Conservation (phyloP, 2,113 vertebrate genomes). For the Gopherus flavomarginatus region DNA sequence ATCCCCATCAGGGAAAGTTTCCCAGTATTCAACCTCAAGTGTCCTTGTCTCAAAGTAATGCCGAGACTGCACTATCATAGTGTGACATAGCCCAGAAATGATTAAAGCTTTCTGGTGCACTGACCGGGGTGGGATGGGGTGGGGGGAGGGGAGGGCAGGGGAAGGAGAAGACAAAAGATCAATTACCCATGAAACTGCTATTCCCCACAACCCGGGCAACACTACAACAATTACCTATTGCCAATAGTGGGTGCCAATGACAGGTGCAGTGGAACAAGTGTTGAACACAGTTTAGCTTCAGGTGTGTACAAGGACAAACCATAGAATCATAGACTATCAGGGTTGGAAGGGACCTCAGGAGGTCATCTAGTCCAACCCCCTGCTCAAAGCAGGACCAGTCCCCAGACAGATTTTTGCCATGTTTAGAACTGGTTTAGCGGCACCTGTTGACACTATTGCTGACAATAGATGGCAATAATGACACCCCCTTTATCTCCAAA, state of each 20-base stretch:
- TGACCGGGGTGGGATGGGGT: no score
- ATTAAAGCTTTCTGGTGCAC: background rate
- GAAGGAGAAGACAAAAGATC: background rate
- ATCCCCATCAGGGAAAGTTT: accelerated
- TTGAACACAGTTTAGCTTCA: background rate
- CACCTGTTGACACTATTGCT: background rate
- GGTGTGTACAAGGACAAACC: background rate
- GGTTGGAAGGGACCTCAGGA: no score
- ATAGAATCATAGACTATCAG: no score
- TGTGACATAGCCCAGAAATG: background rate
- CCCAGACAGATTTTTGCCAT: no score
- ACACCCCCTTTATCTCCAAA: background rate
- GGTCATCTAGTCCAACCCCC: no score
- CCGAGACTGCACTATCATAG: background rate
- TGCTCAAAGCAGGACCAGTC: no score
- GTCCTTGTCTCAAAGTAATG: accelerated
- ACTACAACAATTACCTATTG: background rate
- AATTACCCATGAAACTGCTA: background rate
- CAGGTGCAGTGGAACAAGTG: background rate
- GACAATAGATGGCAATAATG: background rate
- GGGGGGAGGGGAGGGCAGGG: no score
- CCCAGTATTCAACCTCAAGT: background rate
- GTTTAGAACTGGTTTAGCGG: background rate
- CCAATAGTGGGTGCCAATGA: background rate
- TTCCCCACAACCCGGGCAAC: background rate